Evolutionary conservation across 2,888 invertebrate species (phyloP).

Genomic region (Hemistola chrysoprasaria): DNA sequence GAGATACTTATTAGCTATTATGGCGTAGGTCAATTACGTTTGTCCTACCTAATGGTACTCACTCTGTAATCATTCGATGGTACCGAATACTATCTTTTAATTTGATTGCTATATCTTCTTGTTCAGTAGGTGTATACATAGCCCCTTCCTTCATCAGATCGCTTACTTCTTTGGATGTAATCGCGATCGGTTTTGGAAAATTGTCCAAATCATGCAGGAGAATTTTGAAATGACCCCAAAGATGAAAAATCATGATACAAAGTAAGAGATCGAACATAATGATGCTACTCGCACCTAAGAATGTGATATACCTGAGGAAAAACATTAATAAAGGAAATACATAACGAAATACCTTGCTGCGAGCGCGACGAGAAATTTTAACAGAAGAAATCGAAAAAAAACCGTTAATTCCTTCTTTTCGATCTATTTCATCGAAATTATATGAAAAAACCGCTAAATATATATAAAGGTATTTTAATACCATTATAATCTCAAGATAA

Average conservation of each 20-base stretch:
- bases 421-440: too few species aligned
- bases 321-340: too few species aligned
- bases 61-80: conserved; percentile 27
- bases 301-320: conserved; percentile 19
- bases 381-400: too few species aligned
- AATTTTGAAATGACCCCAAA: conserved; percentile 37
- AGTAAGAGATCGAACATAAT: conserved; percentile 31
- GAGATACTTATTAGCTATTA: too few species aligned
- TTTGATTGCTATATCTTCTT: conserved; percentile 6
- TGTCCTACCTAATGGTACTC: conserved; percentile 8
- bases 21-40: too few species aligned
- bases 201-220: conserved; percentile 25
- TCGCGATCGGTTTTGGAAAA: conserved; percentile 25
- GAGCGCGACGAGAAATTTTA: too few species aligned
- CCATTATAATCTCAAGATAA: too few species aligned
- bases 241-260: conserved; percentile 31
- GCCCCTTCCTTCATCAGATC: background rate
- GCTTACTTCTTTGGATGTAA: background rate
- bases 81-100: conserved; percentile 29
- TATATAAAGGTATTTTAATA: too few species aligned
- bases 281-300: conserved; percentile 23
- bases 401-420: too few species aligned
- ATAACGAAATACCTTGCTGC: too few species aligned
- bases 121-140: conserved; percentile 24
- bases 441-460: too few species aligned